Percentiles rank a stretch among this genome's conserved stretches.
Evolutionary conservation across 1,140 invertebrate genomes (phyloP).

Genomic region (Psix sp.): DNA sequence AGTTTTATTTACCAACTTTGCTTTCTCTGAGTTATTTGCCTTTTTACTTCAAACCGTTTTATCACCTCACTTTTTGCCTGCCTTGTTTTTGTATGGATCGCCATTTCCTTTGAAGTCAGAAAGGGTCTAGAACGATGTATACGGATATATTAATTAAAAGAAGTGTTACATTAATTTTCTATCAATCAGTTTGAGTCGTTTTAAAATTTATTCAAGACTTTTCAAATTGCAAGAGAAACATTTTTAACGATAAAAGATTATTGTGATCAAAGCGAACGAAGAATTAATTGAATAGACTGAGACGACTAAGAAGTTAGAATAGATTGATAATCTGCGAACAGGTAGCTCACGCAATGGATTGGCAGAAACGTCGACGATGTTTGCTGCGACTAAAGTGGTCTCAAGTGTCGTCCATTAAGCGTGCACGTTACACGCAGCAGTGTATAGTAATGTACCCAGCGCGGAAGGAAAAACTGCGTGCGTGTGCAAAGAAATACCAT

Average conservation of each 20-base stretch:
- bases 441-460: constrained; percentile 64
- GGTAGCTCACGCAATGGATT: constrained; percentile 64
- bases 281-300: constrained; percentile 12
- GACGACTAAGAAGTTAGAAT: constrained; percentile 5
- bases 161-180: too few species aligned
- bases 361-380: constrained; percentile 74
- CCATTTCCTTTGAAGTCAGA: too few species aligned
- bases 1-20: constrained; percentile 41
- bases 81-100: too few species aligned
- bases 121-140: too few species aligned
- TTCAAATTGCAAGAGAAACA: too few species aligned
- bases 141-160: too few species aligned
- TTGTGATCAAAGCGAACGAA: too few species aligned
- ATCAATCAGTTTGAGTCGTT: too few species aligned
- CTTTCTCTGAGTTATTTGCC: constrained; percentile 45
- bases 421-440: constrained; percentile 65
- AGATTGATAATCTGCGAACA: constrained; percentile 40
- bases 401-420: constrained; percentile 75
- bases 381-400: constrained; percentile 74
- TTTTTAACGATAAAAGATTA: too few species aligned
- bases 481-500: constrained; percentile 73
- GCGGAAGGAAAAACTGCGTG: constrained; percentile 63
- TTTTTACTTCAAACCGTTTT: constrained; percentile 42
- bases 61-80: constrained; percentile 39
- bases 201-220: too few species aligned